Conservation (phyloP, 2,113 vertebrate genomes). For the Phoxinus phoxinus region DNA sequence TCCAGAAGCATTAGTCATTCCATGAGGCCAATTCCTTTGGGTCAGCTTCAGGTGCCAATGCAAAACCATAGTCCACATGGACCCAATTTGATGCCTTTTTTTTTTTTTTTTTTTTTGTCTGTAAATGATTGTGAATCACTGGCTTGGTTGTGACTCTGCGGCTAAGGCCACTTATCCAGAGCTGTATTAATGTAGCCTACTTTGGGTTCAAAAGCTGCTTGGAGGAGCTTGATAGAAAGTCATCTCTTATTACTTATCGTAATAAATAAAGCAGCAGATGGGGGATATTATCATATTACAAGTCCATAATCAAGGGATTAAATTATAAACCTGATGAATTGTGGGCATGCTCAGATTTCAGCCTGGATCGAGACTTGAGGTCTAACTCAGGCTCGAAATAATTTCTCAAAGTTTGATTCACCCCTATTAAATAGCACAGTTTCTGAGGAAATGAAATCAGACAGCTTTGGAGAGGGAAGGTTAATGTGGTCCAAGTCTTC, state of each 20-base stretch:
- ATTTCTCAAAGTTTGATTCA: neutral
- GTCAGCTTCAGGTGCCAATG: slow-evolving; percentile 35
- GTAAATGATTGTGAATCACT: slow-evolving; percentile 18
- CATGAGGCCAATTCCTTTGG: slow-evolving; percentile 24
- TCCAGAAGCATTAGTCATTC: slow-evolving; percentile 44
- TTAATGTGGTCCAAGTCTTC: neutral
- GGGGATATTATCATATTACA: slow-evolving; percentile 26
- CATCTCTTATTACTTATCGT: slow-evolving; percentile 9
- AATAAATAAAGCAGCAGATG: slow-evolving; percentile 20
- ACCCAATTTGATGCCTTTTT: slow-evolving; percentile 14
- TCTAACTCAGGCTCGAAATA: neutral
- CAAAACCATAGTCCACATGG: slow-evolving; percentile 39
- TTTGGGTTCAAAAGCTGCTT: slow-evolving; percentile 18
- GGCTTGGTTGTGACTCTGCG: slow-evolving; percentile 8
- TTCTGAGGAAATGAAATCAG: slow-evolving; percentile 15
- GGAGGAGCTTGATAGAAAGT: slow-evolving; percentile 16
- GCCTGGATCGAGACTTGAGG: neutral
- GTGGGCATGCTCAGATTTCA: slow-evolving; percentile 8
- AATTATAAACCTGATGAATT: slow-evolving; percentile 37
- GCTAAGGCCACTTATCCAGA: slow-evolving; percentile 27
- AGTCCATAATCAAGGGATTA: slow-evolving; percentile 34
- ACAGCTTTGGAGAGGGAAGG: neutral
- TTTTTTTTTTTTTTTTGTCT: slow-evolving; percentile 16
- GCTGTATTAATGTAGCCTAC: neutral
- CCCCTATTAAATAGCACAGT: neutral